Conservation (phyloP, 2,113 vertebrate genomes). For the Etia nguti region DNA sequence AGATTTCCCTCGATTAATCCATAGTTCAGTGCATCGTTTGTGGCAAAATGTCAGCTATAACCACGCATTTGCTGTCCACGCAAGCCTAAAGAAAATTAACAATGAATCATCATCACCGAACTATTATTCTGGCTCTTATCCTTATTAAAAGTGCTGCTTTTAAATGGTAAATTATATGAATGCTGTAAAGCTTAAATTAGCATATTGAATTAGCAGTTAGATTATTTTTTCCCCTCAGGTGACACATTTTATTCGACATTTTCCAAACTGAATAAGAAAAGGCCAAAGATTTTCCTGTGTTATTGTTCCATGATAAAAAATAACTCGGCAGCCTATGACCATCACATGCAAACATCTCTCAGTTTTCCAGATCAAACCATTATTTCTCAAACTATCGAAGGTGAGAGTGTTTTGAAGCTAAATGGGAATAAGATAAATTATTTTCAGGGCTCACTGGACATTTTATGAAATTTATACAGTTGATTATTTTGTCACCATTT, state of each 20-base stretch:
- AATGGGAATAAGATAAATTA: not conserved
- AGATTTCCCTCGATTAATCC: slow-evolving; percentile 12
- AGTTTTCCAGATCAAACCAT: not conserved
- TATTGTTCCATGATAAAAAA: not conserved
- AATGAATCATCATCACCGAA: not conserved
- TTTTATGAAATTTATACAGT: not conserved
- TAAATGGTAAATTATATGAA: not conserved
- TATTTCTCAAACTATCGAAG: not conserved
- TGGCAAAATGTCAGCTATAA: not conserved
- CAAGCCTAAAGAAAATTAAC: not conserved
- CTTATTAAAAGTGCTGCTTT: not conserved
- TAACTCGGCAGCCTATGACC: not conserved
- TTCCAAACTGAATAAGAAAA: not conserved
- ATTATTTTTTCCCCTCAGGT: not conserved
- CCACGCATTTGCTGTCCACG: not conserved
- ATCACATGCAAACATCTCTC: not conserved
- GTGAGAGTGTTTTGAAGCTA: not conserved
- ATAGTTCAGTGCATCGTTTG: not conserved
- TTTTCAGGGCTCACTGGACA: not conserved
- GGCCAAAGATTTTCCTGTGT: not conserved
- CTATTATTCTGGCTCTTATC: not conserved
- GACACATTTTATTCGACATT: not conserved
- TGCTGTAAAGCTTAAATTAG: not conserved
- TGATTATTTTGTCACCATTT: not conserved
- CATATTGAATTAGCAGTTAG: not conserved